Conservation (phyloP, 2,888 invertebrate genomes). For the Leptopilina drosophilae region DNA sequence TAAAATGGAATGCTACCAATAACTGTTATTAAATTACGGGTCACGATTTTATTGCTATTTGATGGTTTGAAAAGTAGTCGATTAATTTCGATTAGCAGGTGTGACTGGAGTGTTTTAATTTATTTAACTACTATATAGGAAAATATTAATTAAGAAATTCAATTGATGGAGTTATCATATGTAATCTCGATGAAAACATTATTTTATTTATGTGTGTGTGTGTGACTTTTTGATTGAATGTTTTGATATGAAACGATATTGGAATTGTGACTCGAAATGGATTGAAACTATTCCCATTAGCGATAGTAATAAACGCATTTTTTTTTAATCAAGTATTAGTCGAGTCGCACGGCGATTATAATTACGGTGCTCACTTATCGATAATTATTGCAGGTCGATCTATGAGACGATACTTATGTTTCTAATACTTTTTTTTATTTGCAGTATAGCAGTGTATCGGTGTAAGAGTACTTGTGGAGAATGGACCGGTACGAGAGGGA, state of each 20-base stretch:
- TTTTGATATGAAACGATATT: neutral
- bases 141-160: constrained; percentile 41
- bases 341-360: constrained; percentile 31
- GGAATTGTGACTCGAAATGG: constrained; percentile 1
- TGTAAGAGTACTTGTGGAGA: constrained; percentile 4
- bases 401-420: constrained; percentile 35
- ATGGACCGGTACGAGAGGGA: constrained; percentile 50
- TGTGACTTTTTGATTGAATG: constrained; percentile 29
- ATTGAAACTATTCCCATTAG: constrained; percentile 35
- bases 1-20: constrained; percentile 7
- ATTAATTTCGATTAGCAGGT: constrained; percentile 1
- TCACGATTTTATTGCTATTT: neutral
- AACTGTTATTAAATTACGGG: constrained; percentile 12
- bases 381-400: constrained; percentile 40
- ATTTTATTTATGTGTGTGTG: constrained; percentile 15
- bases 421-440: constrained; percentile 31
- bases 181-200: constrained; percentile 32
- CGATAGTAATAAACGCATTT: constrained; percentile 25
- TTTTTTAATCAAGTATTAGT: constrained; percentile 16
- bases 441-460: neutral
- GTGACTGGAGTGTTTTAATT: neutral
- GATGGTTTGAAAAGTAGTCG: neutral
- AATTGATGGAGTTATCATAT: constrained; percentile 25
- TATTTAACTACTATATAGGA: neutral
- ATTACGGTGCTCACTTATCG: constrained; percentile 35